These are phyloP conservation scores for Cheilosia grossa DNA, from an alignment of 2,888 invertebrate genomes.

Conservation along the genomic window DNA sequence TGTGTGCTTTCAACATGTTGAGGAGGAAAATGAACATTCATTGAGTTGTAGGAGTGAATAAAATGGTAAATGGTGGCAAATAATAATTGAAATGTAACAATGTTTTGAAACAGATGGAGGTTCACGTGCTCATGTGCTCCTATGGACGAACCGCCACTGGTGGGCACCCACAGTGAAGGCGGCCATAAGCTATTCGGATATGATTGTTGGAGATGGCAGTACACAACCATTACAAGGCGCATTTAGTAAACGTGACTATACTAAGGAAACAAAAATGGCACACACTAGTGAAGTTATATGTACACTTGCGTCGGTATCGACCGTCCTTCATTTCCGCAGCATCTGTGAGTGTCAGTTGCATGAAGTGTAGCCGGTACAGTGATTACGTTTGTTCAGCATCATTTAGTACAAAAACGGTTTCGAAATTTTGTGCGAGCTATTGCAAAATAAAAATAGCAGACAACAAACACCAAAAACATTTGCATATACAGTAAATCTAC, in stretches of 20 bases:
- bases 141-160: too few species aligned
- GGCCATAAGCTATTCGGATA: background rate
- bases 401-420: slow-evolving; percentile 49
- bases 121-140: too few species aligned
- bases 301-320: background rate
- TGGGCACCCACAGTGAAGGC: background rate
- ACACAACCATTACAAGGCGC: slow-evolving; percentile 28
- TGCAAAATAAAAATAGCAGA: slow-evolving; percentile 27
- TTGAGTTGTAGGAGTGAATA: too few species aligned
- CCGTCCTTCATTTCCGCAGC: background rate
- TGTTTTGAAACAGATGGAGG: too few species aligned
- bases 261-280: slow-evolving; percentile 29
- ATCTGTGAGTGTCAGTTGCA: slow-evolving; percentile 52
- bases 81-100: too few species aligned
- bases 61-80: too few species aligned
- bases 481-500: too few species aligned
- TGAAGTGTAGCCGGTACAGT: slow-evolving; percentile 19
- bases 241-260: slow-evolving; percentile 41
- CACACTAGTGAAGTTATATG: background rate
- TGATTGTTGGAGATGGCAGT: slow-evolving; percentile 22
- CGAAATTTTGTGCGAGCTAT: slow-evolving; percentile 21
- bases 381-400: slow-evolving; percentile 59
- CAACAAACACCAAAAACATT: slow-evolving; percentile 4
- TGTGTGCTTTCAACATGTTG: too few species aligned
- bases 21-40: too few species aligned